These are phyloP conservation scores for Macaca nemestrina DNA, from an alignment of 2,113 vertebrate species.

Conservation along the genomic window DNA sequence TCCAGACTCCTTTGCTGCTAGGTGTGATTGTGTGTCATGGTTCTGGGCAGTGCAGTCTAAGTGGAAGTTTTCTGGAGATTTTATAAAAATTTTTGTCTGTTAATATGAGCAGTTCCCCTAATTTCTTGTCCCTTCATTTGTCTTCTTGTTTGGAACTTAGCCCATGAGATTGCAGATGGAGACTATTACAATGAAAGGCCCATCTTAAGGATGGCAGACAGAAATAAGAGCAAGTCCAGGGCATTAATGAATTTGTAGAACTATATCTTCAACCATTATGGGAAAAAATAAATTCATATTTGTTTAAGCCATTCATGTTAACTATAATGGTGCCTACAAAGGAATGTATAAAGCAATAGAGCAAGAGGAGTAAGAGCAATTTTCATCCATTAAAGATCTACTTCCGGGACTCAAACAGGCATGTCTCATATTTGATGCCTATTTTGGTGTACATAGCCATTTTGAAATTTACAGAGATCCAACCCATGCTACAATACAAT, in stretches of 20 bases:
- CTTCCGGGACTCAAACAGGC: background rate
- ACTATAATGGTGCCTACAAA: background rate
- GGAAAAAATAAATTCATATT: background rate
- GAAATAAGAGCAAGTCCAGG: background rate
- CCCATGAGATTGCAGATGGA: background rate
- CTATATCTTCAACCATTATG: background rate
- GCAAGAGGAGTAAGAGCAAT: background rate
- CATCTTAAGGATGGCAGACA: background rate
- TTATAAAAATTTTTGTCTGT: background rate
- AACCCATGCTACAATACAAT: background rate
- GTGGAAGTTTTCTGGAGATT: background rate
- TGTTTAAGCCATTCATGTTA: background rate
- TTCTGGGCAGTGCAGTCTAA: background rate
- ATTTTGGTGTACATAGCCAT: background rate
- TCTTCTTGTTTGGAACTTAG: background rate
- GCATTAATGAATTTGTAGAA: background rate
- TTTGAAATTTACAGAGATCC: background rate
- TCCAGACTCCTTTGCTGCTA: background rate
- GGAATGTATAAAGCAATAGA: background rate
- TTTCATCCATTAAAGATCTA: background rate
- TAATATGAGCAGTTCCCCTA: background rate
- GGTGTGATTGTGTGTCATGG: background rate
- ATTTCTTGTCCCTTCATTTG: background rate
- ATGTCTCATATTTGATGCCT: background rate
- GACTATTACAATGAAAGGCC: background rate